Base-by-base conservation (phyloP, 2,113 vertebrate species). In the Aix galericulata region DNA sequence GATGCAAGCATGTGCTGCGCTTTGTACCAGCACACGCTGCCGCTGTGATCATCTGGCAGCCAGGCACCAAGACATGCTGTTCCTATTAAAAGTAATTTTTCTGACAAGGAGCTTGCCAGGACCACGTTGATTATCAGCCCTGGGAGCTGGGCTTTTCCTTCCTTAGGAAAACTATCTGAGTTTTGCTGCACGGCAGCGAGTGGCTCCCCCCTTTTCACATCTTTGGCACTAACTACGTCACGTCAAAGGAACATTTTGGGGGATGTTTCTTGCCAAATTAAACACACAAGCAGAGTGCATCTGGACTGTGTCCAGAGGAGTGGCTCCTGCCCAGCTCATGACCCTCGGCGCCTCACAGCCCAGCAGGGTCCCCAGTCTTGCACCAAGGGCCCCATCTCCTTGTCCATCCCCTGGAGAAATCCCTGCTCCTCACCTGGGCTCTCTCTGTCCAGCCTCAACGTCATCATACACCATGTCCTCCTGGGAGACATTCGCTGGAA, bases 401-500 rank as follows among this genome's bases (percentile, higher is more conserved):
- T 18, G 52, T 25, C 12, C 62, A 94, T 2, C 2, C 13, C 38
- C 52, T 46, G 63, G 21, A 60, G 20, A 53, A 9, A 29, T 32
- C 58, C 40, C 5, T 46, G 3, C 26, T 77, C 95, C 98, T 96
- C 94, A 98, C 98, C 96, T 97, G 17, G 25, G 27, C 23, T 94
- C 91, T 75, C 46, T 96, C 77, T 77, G 81, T 32, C 16, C 88
- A 58, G 40, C n/a, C 17, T 88, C 77, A 1, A 96, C 63, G 4
- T 98, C 89, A 0, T 98, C 94, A 1, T 98, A 98, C 53, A 96
- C 69, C 1, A 6, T 59, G 50, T 86, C 78, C 48, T 97, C 97
- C 62, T 94, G 97, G 84, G 94, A 93, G 75, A 59, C 78, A 88
- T 93, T 11, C 13, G 66, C 98, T 98, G 89, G 27, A 50, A 75